Conservation (phyloP, 2,797 vertebrate species). For the Argya squamiceps region DNA sequence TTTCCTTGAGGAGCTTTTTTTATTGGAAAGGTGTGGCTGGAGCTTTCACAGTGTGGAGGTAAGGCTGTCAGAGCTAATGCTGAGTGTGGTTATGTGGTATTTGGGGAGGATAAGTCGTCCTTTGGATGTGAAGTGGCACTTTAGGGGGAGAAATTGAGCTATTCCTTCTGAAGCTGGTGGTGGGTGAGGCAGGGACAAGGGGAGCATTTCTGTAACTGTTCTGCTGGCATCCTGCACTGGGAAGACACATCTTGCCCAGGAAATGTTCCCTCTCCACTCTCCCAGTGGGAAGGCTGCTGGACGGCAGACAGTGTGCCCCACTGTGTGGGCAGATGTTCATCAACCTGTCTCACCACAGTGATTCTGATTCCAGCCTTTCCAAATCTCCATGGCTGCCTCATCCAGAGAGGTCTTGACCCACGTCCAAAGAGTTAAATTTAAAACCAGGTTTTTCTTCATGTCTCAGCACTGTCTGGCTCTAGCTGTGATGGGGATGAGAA, state of each 20-base stretch:
- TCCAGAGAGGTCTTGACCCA: background rate
- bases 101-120: background rate
- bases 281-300: background rate
- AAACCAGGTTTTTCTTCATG: fast-evolving
- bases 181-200: background rate
- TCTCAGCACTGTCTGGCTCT: background rate
- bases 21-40: background rate
- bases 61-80: background rate
- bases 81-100: fast-evolving
- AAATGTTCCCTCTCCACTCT: background rate
- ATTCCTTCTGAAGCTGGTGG: background rate
- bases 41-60: background rate
- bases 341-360: fast-evolving
- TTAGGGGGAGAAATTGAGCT: fast-evolving
- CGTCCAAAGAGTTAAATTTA: background rate
- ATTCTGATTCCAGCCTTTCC: background rate
- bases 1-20: background rate
- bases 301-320: background rate
- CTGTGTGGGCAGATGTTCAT: background rate
- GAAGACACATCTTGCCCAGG: background rate
- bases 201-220: background rate
- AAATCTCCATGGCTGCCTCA: background rate
- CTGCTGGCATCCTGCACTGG: background rate
- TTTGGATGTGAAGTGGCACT: background rate
- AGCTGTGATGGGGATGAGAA: background rate